Evolutionary conservation across 2,113 vertebrate species (phyloP), one percentile per base, ranked within the genome.

Genomic region (Gobio gobio): DNA sequence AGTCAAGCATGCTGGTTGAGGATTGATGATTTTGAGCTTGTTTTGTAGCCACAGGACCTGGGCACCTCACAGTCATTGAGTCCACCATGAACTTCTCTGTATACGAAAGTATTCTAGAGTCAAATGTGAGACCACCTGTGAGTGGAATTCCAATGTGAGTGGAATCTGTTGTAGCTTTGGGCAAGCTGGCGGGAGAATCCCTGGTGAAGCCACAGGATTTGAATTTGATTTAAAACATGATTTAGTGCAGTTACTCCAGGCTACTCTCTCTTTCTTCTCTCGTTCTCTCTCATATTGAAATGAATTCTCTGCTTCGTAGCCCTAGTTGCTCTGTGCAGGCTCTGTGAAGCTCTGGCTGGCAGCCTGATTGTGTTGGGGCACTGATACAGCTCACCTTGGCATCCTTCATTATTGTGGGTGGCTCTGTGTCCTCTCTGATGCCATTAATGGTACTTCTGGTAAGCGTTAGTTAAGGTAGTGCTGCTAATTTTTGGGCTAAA

Each of bases 301-400:
- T 20, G 26, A 45, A 64, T 68, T 22, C 74, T 86, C 61, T 78
- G 56, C 84, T 78, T 51, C 8, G n/a, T 16, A n/a, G 59, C 22
- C n/a, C 40, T 45, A 49, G 33, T 29, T 59, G 22, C 43, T 33
- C 43, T 61, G 22, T 78, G 61, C n/a, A 79, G 72, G 58, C 66
- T 63, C 18, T 77, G 66, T 59, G 63, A 83, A 24, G 43, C 24
- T 54, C 73, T 26, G 18, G 43, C 77, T 86, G 86, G 14, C 56
- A 20, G 22, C 76, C 83, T 81, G 83, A 79, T 87, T 73, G 54
- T 82, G 80, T 87, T 73, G 70, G 77, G 59, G 80, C 83, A 83
- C 66, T 87, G 83, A 88, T 87, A 87, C 89, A 89, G 49, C 83
- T 78, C 89, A 77, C 89, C 87, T 86, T 78, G 84, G 82, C 88